Conservation (phyloP, 2,888 invertebrate species). For the Cephus sareptanus region DNA sequence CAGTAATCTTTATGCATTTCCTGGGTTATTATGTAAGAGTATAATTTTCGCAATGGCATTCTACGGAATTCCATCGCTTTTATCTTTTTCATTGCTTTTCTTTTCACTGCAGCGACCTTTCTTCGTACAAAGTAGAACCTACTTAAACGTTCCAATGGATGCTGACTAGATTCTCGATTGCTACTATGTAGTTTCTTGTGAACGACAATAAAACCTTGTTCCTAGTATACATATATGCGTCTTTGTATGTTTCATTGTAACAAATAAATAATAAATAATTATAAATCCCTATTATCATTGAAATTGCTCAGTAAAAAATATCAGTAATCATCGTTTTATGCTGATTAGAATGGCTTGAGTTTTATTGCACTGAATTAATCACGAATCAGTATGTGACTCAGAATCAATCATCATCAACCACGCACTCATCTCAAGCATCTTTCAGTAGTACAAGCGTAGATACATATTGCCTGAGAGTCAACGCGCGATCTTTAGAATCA, state of each 20-base stretch:
- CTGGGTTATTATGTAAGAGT: not conserved
- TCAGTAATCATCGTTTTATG: not conserved
- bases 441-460: not conserved
- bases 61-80: not conserved
- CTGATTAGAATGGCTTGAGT: not conserved
- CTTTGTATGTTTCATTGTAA: too few relatives aligned
- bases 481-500: not conserved
- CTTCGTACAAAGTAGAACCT: not conserved
- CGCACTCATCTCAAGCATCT: not conserved
- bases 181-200: not conserved
- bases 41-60: not conserved
- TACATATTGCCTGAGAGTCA: too few relatives aligned
- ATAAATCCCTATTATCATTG: not conserved
- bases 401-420: not conserved
- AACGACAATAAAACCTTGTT: not conserved
- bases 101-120: not conserved
- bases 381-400: not conserved
- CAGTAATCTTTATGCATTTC: not conserved
- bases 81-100: not conserved
- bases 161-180: not conserved
- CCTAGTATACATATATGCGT: too few relatives aligned
- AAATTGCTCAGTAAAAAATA: not conserved
- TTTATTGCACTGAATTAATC: not conserved
- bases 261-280: not conserved
- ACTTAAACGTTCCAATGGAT: not conserved